These are phyloP conservation scores for Prochilodus magdalenae DNA, from an alignment of 2,113 vertebrate species.

Conservation along the genomic window DNA sequence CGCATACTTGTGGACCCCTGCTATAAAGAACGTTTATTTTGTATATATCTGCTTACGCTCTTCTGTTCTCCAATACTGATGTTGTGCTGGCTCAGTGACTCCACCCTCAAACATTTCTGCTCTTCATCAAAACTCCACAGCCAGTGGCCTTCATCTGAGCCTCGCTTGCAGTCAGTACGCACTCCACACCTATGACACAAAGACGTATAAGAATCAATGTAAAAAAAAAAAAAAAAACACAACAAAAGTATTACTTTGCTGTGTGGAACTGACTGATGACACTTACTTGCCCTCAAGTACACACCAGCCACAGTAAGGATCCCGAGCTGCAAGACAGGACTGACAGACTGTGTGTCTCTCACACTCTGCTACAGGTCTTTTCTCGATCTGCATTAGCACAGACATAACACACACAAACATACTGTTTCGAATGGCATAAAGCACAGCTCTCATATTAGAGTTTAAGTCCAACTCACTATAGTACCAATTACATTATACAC, in stretches of 20 bases:
- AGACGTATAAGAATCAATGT: constrained; percentile 7
- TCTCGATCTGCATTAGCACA: constrained; percentile 79
- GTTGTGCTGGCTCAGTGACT: constrained; percentile 85
- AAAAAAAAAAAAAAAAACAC: background rate
- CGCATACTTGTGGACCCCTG: background rate
- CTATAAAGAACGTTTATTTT: background rate
- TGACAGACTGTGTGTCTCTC: constrained; percentile 84
- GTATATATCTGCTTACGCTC: constrained; percentile 74
- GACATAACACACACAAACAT: background rate
- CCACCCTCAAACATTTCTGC: constrained; percentile 83
- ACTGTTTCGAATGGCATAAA: too few species aligned
- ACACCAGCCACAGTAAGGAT: constrained; percentile 98
- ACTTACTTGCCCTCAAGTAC: constrained; percentile 92
- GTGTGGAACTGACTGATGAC: background rate
- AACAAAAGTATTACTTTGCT: background rate
- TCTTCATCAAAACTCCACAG: constrained; percentile 89
- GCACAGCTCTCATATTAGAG: too few species aligned
- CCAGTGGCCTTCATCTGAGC: constrained; percentile 84
- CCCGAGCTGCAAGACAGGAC: constrained; percentile 85
- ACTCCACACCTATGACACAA: constrained; percentile 82
- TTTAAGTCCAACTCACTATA: too few species aligned
- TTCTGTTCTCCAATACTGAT: constrained; percentile 90
- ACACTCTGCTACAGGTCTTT: constrained; percentile 90
- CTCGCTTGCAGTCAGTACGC: constrained; percentile 82
- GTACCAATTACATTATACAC: too few species aligned